Percentiles rank a stretch among this genome's conserved stretches.
phyloP scores from a whole-genome alignment of 2,888 invertebrate species.

The Synanthedon tipuliformis region DNA sequence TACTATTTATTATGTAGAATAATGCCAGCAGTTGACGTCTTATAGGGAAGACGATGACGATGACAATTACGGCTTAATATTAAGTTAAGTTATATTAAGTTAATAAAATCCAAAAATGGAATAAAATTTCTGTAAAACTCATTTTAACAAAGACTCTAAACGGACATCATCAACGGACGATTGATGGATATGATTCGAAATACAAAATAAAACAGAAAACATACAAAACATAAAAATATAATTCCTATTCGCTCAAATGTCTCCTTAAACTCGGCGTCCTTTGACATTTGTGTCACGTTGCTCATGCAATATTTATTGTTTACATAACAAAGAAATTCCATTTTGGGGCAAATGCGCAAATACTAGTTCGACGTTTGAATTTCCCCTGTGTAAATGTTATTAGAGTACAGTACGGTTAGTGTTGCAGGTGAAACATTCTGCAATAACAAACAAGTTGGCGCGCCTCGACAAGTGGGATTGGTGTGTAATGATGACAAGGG shows the following conservation, averaged over 20 bases:
- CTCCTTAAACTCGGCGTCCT: slow-evolving; percentile 25
- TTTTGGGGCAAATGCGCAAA: slow-evolving; percentile 60
- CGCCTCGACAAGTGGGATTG: slow-evolving; percentile 28
- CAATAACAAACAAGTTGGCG: slow-evolving; percentile 36
- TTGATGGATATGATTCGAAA: too few species aligned
- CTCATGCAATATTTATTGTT: slow-evolving; percentile 60
- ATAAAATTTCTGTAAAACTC: too few species aligned
- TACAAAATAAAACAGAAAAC: too few species aligned
- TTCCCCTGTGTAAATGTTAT: slow-evolving; percentile 67
- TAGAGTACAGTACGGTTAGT: slow-evolving; percentile 37
- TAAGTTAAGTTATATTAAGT: too few species aligned
- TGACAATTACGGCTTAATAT: too few species aligned
- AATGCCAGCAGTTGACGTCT: too few species aligned
- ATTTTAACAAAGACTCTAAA: too few species aligned
- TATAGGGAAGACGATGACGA: too few species aligned
- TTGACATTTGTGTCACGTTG: slow-evolving; percentile 52
- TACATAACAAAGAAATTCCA: slow-evolving; percentile 60
- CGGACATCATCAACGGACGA: too few species aligned
- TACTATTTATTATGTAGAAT: too few species aligned
- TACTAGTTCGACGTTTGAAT: slow-evolving; percentile 62
- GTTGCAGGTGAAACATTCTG: slow-evolving; percentile 56
- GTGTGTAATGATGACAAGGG: slow-evolving; percentile 20
- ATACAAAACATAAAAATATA: too few species aligned
- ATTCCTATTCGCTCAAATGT: not conserved
- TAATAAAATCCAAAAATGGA: too few species aligned